A percentile compares a stretch with the other conserved stretches of the same genome.
Evolutionary conservation across 2,888 invertebrate genomes (phyloP).

Genomic region (Andrena camellia): DNA sequence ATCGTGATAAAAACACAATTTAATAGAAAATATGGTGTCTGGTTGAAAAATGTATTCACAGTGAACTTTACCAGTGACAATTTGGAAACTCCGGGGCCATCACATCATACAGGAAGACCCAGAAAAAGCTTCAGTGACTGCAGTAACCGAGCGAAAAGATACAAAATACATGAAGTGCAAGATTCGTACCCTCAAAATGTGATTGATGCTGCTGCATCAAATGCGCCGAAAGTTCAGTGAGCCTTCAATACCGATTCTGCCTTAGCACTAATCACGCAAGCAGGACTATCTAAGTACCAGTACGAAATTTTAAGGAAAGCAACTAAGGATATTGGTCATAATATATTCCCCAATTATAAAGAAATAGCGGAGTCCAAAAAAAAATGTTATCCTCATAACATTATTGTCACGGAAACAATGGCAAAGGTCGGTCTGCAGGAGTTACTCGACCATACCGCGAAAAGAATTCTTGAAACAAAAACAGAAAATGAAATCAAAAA

Average conservation of each 20-base stretch:
- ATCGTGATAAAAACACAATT: not conserved
- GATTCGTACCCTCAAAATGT: not conserved
- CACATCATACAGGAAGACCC: not conserved
- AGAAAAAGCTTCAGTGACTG: not conserved
- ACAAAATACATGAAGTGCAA: not conserved
- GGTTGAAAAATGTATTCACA: not conserved
- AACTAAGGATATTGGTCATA: slow-evolving; percentile 17
- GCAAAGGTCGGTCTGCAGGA: slow-evolving; percentile 14
- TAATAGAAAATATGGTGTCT: not conserved
- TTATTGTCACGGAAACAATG: slow-evolving; percentile 3
- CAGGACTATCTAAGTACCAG: slow-evolving; percentile 21
- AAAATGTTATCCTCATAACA: not conserved
- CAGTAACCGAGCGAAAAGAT: not conserved
- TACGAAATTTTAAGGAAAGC: slow-evolving; percentile 11
- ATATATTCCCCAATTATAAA: slow-evolving; percentile 6
- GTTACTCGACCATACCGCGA: slow-evolving; percentile 16
- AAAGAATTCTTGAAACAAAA: slow-evolving; percentile 16
- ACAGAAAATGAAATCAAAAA: not conserved
- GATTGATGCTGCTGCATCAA: not conserved
- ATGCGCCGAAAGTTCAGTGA: not conserved
- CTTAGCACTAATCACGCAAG: slow-evolving; percentile 8
- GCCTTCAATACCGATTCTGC: not conserved
- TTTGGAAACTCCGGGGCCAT: not conserved
- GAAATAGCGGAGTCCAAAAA: not conserved
- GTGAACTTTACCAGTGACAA: not conserved